Conservation (phyloP, 2,113 vertebrate genomes). For the Cepphus grylle region DNA sequence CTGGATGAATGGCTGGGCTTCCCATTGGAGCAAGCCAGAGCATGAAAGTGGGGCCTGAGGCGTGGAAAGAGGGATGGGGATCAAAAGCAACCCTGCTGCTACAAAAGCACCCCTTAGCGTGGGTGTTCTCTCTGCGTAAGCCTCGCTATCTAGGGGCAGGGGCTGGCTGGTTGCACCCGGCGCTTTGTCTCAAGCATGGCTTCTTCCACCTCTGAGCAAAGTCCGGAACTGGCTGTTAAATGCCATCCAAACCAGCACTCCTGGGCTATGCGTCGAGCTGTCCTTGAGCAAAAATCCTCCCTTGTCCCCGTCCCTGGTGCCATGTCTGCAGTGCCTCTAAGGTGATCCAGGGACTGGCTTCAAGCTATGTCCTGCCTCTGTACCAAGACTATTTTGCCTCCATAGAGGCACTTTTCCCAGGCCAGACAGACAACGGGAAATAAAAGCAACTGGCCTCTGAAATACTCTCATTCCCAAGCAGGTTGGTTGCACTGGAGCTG, state of each 20-base stretch:
- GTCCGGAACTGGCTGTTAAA: neutral
- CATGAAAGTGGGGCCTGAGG: accelerated
- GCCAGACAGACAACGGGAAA: neutral
- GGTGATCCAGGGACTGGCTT: accelerated
- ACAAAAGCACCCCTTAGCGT: accelerated
- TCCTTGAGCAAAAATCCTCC: neutral
- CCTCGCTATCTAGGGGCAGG: neutral
- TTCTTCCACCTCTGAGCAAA: neutral
- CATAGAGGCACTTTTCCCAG: neutral
- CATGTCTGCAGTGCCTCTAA: accelerated
- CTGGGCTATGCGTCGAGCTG: neutral
- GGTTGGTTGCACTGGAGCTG: accelerated
- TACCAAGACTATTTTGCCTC: accelerated
- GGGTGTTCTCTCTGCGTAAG: neutral
- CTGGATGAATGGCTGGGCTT: neutral
- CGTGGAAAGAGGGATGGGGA: neutral
- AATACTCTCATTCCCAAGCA: neutral
- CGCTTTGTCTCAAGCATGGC: accelerated
- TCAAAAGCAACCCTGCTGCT: neutral
- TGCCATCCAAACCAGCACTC: neutral
- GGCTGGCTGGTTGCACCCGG: neutral
- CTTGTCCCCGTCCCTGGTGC: accelerated
- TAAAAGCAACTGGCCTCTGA: neutral
- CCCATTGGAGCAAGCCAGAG: accelerated
- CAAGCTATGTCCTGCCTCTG: accelerated